Percentiles rank a stretch among this genome's conserved stretches.
These are phyloP conservation scores for Charaxes varanes DNA, from an alignment of 1,140 invertebrate genomes.

Conservation along the genomic window DNA sequence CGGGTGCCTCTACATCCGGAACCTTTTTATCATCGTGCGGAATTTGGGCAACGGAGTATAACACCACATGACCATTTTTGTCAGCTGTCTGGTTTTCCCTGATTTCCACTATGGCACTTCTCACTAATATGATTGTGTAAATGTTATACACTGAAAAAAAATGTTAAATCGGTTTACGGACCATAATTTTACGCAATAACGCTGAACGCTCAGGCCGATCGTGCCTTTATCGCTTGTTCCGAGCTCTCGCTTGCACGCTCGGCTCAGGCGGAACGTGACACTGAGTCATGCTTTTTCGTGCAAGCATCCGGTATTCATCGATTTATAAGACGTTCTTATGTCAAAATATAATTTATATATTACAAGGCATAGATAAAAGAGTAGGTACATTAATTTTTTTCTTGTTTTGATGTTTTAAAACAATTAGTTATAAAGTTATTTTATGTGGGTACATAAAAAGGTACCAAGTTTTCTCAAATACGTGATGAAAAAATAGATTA, in stretches of 20 bases:
- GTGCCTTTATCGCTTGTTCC: too few species aligned
- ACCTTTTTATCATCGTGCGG: constrained; percentile 5
- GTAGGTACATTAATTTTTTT: too few species aligned
- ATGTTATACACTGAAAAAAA: constrained; percentile 31
- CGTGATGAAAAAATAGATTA: too few species aligned
- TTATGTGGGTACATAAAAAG: not conserved
- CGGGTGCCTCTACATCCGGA: constrained; percentile 15
- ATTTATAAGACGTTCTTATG: too few species aligned
- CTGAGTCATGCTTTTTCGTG: too few species aligned
- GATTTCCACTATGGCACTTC: constrained; percentile 46
- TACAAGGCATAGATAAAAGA: not conserved
- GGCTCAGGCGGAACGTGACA: too few species aligned
- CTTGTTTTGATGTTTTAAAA: too few species aligned
- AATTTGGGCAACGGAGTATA: constrained; percentile 22
- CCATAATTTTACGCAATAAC: too few species aligned
- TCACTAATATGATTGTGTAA: constrained; percentile 40
- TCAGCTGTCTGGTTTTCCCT: constrained; percentile 16
- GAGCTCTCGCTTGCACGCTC: too few species aligned
- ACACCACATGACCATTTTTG: constrained; percentile 24
- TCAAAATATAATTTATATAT: constrained; percentile 5
- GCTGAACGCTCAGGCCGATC: too few species aligned
- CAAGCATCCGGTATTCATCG: too few species aligned
- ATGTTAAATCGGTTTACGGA: constrained; percentile 19
- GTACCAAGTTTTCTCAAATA: too few species aligned
- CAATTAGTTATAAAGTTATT: not conserved